Percentiles rank a stretch among this genome's conserved stretches.
Evolutionary conservation across 35 echinoderm and acorn worm genomes (phyloP).

Genomic region (Ophiothrix spiculata): DNA sequence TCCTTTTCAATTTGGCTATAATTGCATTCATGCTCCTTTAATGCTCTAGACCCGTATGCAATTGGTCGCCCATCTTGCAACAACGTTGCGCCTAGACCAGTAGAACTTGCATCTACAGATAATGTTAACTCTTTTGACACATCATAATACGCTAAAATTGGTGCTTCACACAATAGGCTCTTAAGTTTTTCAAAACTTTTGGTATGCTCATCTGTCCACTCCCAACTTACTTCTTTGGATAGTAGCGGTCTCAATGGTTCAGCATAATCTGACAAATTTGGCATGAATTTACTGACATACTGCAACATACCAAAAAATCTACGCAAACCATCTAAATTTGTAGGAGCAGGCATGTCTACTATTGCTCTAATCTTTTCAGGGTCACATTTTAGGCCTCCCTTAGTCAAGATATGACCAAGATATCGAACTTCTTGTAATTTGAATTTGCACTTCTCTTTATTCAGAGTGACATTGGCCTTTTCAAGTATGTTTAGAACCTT

Average conservation of each 20-base stretch:
- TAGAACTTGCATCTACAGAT: slow-evolving; percentile 48
- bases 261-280: slow-evolving; percentile 18
- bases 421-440: slow-evolving; percentile 22
- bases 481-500: slow-evolving; percentile 27
- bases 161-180: neutral
- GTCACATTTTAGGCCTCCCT: slow-evolving; percentile 40
- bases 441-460: slow-evolving; percentile 54
- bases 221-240: neutral
- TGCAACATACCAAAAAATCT: slow-evolving; percentile 45
- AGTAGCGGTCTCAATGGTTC: neutral
- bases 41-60: slow-evolving; percentile 64
- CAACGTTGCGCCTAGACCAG: slow-evolving; percentile 38
- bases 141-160: neutral
- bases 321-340: slow-evolving; percentile 33
- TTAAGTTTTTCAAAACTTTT: neutral
- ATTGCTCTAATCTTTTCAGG: slow-evolving; percentile 57
- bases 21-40: slow-evolving; percentile 45
- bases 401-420: slow-evolving; percentile 47
- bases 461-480: slow-evolving; percentile 48
- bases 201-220: neutral
- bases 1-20: slow-evolving; percentile 77
- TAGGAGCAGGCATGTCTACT: slow-evolving; percentile 27
- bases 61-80: slow-evolving; percentile 61
- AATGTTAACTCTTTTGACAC: slow-evolving; percentile 47
- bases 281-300: slow-evolving; percentile 53